These are phyloP conservation scores for Pseudorectes ferrugineus DNA, from an alignment of 2,113 vertebrate species.

Conservation along the genomic window DNA sequence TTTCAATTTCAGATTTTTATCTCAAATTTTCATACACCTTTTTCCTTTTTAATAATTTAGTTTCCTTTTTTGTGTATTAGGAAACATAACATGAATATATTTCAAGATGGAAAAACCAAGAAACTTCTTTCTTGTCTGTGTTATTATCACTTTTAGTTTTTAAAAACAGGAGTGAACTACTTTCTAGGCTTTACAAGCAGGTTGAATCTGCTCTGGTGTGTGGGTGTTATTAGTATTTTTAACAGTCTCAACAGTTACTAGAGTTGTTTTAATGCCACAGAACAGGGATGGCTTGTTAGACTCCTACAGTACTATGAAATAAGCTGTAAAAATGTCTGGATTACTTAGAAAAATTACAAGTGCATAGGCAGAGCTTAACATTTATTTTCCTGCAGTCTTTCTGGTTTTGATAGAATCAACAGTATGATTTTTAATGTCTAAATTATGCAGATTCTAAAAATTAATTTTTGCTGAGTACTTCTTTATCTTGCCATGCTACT, in stretches of 20 bases:
- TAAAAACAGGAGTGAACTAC: background rate
- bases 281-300: background rate
- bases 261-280: background rate
- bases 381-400: background rate
- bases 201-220: background rate
- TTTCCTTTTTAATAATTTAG: background rate
- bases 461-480: background rate
- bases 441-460: background rate
- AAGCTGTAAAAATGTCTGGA: background rate
- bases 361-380: background rate
- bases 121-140: background rate
- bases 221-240: conserved; percentile 17
- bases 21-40: background rate
- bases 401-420: background rate
- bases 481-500: background rate
- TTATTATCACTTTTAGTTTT: background rate
- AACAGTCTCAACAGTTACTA: background rate
- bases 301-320: background rate
- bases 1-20: background rate
- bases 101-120: background rate
- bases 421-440: background rate
- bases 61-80: background rate
- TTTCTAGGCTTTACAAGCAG: background rate
- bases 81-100: background rate
- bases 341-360: background rate